Evolutionary conservation across 2,888 invertebrate species (phyloP).

Genomic region (Pheosia tremula): DNA sequence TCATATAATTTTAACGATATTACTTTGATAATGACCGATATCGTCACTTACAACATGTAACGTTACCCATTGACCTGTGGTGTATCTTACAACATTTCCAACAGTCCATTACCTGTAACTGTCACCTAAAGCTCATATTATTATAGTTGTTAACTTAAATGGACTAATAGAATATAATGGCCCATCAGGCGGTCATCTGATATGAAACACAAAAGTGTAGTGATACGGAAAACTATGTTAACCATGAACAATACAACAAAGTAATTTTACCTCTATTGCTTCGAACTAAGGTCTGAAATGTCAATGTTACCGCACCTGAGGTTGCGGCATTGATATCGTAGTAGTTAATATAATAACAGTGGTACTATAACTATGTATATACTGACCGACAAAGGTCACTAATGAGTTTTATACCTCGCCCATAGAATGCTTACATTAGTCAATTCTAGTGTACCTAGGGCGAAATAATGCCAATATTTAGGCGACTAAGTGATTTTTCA

Average conservation of each 20-base stretch:
- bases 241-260: background rate
- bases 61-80: background rate
- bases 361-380: background rate
- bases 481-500: background rate
- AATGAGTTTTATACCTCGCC: background rate
- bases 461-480: background rate
- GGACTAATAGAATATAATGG: constrained; percentile 13
- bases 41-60: background rate
- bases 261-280: background rate
- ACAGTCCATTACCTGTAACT: constrained; percentile 6
- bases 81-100: background rate
- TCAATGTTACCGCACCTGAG: background rate
- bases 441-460: background rate
- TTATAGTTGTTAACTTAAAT: constrained; percentile 18
- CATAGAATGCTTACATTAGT: background rate
- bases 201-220: constrained; percentile 6
- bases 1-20: too few species aligned
- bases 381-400: background rate
- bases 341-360: too few species aligned
- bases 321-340: too few species aligned
- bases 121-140: constrained; percentile 8
- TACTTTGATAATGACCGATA: background rate
- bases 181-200: constrained; percentile 8
- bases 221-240: background rate
- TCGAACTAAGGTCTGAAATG: background rate